These are phyloP conservation scores for Macropus fuliginosus DNA, from an alignment of 2,797 vertebrate genomes.

Conservation along the genomic window DNA sequence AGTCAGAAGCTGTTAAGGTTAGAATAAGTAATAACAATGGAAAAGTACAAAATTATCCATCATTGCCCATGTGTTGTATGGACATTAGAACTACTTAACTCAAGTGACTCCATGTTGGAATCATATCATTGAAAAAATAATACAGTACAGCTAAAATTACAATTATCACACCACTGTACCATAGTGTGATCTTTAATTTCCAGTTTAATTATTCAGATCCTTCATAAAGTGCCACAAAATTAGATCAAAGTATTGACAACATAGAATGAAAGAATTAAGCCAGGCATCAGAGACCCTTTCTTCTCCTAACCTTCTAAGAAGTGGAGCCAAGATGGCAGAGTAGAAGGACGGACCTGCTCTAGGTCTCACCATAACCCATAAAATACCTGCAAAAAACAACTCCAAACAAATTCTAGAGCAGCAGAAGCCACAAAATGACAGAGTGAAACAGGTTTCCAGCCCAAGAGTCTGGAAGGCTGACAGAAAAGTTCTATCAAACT, in stretches of 20 bases:
- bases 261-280: too few relatives aligned
- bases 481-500: too few relatives aligned
- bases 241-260: not conserved
- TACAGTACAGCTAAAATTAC: not conserved
- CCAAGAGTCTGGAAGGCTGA: too few relatives aligned
- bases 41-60: not conserved
- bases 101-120: not conserved
- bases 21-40: not conserved
- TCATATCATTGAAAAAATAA: not conserved
- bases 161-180: not conserved
- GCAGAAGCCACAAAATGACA: too few relatives aligned
- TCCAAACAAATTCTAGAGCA: too few relatives aligned
- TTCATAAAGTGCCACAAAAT: not conserved
- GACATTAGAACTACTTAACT: not conserved
- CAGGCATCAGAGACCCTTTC: too few relatives aligned
- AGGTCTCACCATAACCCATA: too few relatives aligned
- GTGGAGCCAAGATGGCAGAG: too few relatives aligned
- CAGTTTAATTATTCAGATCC: not conserved
- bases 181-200: not conserved
- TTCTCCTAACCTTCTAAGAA: too few relatives aligned
- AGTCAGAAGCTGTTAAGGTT: not conserved
- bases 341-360: too few relatives aligned
- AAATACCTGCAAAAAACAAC: too few relatives aligned
- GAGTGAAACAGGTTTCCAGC: too few relatives aligned
- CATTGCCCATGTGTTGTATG: not conserved